Percentiles rank a stretch among this genome's conserved stretches.
Conservation (phyloP, 2,113 vertebrate genomes). For the Poecile atricapillus region DNA sequence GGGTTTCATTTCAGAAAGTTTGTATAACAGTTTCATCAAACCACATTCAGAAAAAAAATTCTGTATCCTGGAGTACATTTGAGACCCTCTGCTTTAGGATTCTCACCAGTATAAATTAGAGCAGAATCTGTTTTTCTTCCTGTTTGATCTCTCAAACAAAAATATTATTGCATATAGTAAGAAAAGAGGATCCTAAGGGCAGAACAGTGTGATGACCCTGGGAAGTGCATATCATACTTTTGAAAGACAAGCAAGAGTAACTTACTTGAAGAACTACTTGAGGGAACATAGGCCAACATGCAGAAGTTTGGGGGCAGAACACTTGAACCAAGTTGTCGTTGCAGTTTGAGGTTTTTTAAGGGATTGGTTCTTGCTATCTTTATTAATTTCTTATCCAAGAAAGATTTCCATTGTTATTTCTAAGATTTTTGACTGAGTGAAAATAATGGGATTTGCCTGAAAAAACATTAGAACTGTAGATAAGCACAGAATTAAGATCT, state of each 20-base stretch:
- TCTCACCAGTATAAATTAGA: neutral
- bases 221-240: neutral
- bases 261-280: neutral
- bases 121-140: neutral
- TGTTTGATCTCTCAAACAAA: neutral
- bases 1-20: slow-evolving; percentile 14
- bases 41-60: neutral
- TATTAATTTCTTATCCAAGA: neutral
- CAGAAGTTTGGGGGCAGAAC: neutral
- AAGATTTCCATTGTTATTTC: neutral
- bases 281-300: neutral
- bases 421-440: slow-evolving; percentile 4
- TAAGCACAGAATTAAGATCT: neutral
- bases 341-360: neutral
- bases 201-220: neutral
- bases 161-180: neutral
- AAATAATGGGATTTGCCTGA: slow-evolving; percentile 39
- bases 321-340: neutral
- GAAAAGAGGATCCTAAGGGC: neutral
- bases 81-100: neutral
- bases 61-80: neutral
- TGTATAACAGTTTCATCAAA: neutral
- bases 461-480: slow-evolving; percentile 5
- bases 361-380: neutral
- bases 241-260: neutral